These are phyloP conservation scores for Hyphantria cunea DNA, from an alignment of 1,140 invertebrate genomes.

Conservation along the genomic window DNA sequence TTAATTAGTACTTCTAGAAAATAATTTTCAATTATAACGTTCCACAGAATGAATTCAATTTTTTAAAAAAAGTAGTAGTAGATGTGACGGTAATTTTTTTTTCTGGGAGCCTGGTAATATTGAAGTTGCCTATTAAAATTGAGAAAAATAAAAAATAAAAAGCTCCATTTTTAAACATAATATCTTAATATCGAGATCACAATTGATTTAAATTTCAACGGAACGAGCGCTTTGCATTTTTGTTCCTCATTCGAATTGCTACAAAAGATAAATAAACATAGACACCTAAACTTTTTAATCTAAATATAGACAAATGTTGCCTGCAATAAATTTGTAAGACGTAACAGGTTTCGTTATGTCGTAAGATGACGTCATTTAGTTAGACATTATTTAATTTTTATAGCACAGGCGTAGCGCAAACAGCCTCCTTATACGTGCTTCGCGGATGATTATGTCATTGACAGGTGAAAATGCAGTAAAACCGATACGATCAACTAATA, in stretches of 20 bases:
- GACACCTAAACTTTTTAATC: not conserved
- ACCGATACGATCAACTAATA: slow-evolving; percentile 25
- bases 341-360: too few relatives aligned
- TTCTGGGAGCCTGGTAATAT: too few relatives aligned
- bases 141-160: too few relatives aligned
- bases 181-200: too few relatives aligned
- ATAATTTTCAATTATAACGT: too few relatives aligned
- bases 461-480: slow-evolving; percentile 40
- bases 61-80: too few relatives aligned
- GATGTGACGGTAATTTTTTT: too few relatives aligned
- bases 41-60: too few relatives aligned
- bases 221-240: not conserved
- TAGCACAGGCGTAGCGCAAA: slow-evolving; percentile 1
- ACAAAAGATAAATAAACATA: not conserved
- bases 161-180: too few relatives aligned
- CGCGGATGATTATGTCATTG: slow-evolving; percentile 36
- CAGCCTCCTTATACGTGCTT: slow-evolving; percentile 19
- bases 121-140: too few relatives aligned
- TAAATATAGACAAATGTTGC: not conserved
- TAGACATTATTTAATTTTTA: slow-evolving; percentile 28
- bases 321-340: not conserved
- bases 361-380: slow-evolving; percentile 17
- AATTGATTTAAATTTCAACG: too few relatives aligned
- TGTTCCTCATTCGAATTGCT: not conserved
- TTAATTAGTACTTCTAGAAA: too few relatives aligned